These are phyloP conservation scores for Phylloscopus trochilus DNA, from an alignment of 2,113 vertebrate genomes.

Conservation along the genomic window DNA sequence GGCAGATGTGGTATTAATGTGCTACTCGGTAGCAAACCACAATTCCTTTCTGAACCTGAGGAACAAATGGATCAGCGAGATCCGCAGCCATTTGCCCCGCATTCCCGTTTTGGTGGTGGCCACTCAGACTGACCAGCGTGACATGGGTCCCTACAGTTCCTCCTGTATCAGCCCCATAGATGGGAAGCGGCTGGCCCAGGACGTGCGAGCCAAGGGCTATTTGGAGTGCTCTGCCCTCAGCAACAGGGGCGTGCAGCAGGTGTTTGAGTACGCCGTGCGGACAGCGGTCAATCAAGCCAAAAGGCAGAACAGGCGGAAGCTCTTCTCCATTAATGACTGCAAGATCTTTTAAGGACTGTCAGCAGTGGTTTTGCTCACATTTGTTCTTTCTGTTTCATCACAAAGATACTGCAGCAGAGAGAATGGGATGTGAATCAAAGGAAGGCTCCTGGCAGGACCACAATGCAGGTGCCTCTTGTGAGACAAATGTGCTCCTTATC, in stretches of 20 bases:
- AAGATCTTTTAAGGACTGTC: conserved; percentile 78
- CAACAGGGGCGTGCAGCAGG: conserved; percentile 92
- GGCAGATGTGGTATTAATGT: conserved; percentile 91
- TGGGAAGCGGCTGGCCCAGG: conserved; percentile 86
- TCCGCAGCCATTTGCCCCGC: conserved; percentile 84
- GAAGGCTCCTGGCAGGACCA: not conserved
- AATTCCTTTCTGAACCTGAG: conserved; percentile 84
- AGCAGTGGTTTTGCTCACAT: not conserved
- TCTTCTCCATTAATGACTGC: conserved; percentile 88
- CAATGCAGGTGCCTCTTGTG: not conserved
- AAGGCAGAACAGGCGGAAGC: conserved; percentile 77
- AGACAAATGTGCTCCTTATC: not conserved
- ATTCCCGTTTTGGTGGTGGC: conserved; percentile 90
- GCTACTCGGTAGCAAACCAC: conserved; percentile 93
- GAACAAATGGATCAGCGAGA: conserved; percentile 87
- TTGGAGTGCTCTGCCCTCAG: conserved; percentile 92
- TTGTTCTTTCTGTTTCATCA: not conserved
- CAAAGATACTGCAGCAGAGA: not conserved
- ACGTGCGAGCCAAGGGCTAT: conserved; percentile 89
- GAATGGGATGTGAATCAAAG: not conserved
- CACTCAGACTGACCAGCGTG: conserved; percentile 93
- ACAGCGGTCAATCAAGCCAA: conserved; percentile 84
- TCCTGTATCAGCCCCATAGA: conserved; percentile 79
- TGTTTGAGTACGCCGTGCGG: conserved; percentile 92
- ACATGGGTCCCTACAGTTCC: conserved; percentile 76